A percentile compares a stretch with the other conserved stretches of the same genome.
These are phyloP conservation scores for Mechanitis messenoides DNA, from an alignment of 2,888 invertebrate genomes.

Conservation along the genomic window DNA sequence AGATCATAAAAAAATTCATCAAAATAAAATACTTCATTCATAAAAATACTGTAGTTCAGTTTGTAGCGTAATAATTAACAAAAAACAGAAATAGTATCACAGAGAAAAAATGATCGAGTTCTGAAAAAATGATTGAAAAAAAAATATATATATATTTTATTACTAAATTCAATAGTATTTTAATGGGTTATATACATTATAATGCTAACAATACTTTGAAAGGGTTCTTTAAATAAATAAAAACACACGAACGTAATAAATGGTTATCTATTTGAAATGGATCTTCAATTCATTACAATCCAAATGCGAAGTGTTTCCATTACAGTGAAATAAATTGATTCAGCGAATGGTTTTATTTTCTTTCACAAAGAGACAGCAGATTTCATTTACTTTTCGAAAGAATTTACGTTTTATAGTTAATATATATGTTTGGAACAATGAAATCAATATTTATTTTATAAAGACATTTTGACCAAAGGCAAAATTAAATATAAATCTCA, in stretches of 20 bases:
- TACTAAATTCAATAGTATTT: neutral
- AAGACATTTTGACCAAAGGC: neutral
- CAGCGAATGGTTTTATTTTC: slow-evolving; percentile 28
- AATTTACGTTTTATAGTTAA: slow-evolving; percentile 7
- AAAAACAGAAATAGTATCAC: no score
- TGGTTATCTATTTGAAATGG: slow-evolving; percentile 24
- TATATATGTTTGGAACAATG: neutral
- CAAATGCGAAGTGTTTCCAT: slow-evolving; percentile 23
- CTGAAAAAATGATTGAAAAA: no score
- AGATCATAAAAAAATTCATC: no score
- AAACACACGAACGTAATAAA: slow-evolving; percentile 15
- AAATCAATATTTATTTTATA: neutral
- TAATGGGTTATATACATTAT: neutral
- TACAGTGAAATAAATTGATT: slow-evolving; percentile 30
- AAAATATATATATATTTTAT: no score
- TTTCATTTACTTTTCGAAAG: slow-evolving; percentile 21
- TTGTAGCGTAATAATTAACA: no score
- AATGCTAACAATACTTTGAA: neutral
- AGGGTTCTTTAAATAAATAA: neutral
- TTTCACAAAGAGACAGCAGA: slow-evolving; percentile 23
- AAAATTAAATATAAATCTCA: no score
- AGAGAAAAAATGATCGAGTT: no score
- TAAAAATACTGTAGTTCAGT: no score
- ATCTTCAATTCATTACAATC: slow-evolving; percentile 26
- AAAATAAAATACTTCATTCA: no score